Evolutionary conservation across 2,797 vertebrate species (phyloP).

Genomic region (Onychomys leucogaster): DNA sequence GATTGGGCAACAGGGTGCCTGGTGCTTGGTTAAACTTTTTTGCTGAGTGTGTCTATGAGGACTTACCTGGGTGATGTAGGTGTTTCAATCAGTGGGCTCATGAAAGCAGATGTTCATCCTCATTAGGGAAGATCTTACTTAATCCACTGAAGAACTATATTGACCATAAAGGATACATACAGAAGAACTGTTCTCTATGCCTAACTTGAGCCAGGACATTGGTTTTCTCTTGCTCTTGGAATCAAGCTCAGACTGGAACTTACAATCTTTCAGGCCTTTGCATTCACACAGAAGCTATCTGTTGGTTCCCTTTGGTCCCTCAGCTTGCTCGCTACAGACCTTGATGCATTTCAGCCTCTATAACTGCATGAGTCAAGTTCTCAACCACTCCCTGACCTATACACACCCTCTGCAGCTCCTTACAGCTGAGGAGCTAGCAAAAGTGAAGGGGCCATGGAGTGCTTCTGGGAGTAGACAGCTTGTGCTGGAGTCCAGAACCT

Average conservation of each 20-base stretch:
- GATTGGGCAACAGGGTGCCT: not conserved
- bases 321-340: not conserved
- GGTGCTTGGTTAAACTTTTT: not conserved
- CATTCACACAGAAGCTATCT: not conserved
- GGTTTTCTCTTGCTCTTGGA: not conserved
- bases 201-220: not conserved
- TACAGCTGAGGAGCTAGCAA: not conserved
- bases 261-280: not conserved
- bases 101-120: not conserved
- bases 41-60: not conserved
- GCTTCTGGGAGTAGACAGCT: not conserved
- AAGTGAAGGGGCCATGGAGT: fast-evolving
- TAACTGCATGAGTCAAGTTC: not conserved
- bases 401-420: not conserved
- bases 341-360: not conserved
- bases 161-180: not conserved
- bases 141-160: not conserved
- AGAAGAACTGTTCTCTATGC: not conserved
- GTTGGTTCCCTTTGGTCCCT: not conserved
- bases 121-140: not conserved
- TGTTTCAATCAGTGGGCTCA: not conserved
- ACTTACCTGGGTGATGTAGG: not conserved
- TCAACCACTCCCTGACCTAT: not conserved
- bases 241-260: not conserved
- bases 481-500: not conserved